A percentile compares a stretch with the other conserved stretches of the same genome.
phyloP scores from a whole-genome alignment of 2,113 vertebrate genomes.

The Platanista minor region DNA sequence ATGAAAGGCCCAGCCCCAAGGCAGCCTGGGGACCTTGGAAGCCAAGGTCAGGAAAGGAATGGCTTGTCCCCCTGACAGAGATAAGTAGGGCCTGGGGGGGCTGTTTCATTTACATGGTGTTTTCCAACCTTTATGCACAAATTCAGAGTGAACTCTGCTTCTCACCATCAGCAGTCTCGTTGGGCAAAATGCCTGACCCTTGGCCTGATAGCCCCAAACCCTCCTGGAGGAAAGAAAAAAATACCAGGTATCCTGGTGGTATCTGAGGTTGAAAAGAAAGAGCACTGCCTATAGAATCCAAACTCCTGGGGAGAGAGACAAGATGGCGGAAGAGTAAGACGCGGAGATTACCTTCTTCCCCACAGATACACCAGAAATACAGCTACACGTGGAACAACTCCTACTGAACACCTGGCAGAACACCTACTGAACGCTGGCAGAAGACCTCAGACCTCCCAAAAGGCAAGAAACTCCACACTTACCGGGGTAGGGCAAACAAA shows the following conservation, averaged over 20 bases:
- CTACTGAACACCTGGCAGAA: too few species aligned
- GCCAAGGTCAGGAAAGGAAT: conserved; percentile 22
- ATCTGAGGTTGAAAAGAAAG: neutral
- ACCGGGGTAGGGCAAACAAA: too few species aligned
- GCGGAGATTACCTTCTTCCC: too few species aligned
- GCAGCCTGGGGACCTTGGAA: neutral
- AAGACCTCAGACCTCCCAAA: too few species aligned
- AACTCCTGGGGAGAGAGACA: too few species aligned
- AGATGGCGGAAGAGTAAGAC: too few species aligned
- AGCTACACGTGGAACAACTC: too few species aligned
- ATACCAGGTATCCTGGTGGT: neutral
- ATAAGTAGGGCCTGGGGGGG: neutral
- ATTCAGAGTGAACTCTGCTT: neutral
- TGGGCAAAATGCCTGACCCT: neutral
- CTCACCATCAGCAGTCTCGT: neutral
- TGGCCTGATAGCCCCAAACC: neutral
- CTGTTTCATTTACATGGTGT: neutral
- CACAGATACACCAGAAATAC: too few species aligned
- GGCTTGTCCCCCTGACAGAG: neutral
- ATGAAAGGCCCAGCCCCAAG: conserved; percentile 20
- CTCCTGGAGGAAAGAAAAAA: neutral
- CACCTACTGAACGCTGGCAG: too few species aligned
- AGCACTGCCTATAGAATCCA: neutral
- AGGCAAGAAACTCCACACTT: too few species aligned
- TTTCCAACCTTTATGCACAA: neutral